Percentiles rank a stretch among this genome's conserved stretches.
Evolutionary conservation across 1,140 invertebrate species (phyloP).

Genomic region (Nilaparvata lugens): DNA sequence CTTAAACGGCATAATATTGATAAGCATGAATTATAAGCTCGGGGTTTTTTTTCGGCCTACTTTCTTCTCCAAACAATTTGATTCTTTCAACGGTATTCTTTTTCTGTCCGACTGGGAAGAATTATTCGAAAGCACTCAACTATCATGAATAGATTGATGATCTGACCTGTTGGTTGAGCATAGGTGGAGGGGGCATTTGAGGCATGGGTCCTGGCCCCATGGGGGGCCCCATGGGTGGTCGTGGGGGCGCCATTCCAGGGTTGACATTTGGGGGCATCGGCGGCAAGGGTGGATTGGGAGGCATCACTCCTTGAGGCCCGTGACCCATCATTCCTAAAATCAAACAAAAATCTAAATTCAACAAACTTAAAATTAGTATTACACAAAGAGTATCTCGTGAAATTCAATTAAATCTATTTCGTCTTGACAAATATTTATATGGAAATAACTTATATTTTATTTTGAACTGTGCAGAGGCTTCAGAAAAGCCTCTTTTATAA

Average conservation of each 20-base stretch:
- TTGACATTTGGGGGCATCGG: background rate
- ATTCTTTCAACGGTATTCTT: background rate
- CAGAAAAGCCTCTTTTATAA: too few species aligned
- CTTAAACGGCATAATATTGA: too few species aligned
- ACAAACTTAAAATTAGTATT: too few species aligned
- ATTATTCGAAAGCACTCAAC: background rate
- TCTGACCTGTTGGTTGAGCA: background rate
- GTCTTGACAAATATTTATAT: too few species aligned
- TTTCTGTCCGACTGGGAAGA: background rate
- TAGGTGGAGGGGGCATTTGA: background rate
- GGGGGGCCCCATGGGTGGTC: background rate
- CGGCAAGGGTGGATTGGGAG: background rate
- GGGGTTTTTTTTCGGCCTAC: too few species aligned
- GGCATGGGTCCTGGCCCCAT: background rate
- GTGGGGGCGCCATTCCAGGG: background rate
- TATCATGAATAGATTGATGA: background rate
- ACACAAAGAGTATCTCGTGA: too few species aligned
- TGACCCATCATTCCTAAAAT: background rate
- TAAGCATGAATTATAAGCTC: too few species aligned
- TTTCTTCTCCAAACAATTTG: background rate
- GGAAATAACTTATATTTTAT: too few species aligned
- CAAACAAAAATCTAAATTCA: too few species aligned
- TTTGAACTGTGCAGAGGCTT: too few species aligned
- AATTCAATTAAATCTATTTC: too few species aligned
- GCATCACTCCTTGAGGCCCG: background rate